Base-by-base conservation (phyloP, 2,113 vertebrate genomes). In the Ifrita kowaldi region DNA sequence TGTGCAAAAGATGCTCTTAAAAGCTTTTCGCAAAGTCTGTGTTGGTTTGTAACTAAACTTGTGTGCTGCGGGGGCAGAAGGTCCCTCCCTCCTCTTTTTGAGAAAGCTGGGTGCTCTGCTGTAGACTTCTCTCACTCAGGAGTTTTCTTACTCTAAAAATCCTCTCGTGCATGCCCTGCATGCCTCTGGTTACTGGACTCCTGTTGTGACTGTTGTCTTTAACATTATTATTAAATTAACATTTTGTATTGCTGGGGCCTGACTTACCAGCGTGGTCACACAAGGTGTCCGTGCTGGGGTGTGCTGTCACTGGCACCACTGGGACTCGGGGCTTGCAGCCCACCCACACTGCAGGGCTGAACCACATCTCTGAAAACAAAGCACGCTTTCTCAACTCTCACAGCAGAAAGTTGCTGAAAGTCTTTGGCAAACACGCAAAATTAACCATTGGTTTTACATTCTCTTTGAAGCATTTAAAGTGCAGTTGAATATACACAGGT, bases 241-340 rank as follows among this genome's bases (percentile, higher is more conserved):
- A 1, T 32, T 59, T 67, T 26, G 14, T 13, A 0, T 9, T 27
- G 28, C 0, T 57, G 55, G 23, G 64, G 62, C 4, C 41, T 21
- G 47, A 6, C 26, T 6, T n/a, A 1, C 5, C 49, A 56, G 57
- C 0, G 0, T 27, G 90, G 46, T 47, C 33, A 5, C 64, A 21
- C 35, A 5, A n/a, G 87, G 47, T 63, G 69, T 32, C 62, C 0
- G 2, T 46, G 77, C 55, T n/a, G 68, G 76, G 57, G 1, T 21
- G 55, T 59, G 69, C 49, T 85, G 47, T 62, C 10, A 2, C 35
- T 78, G 74, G 26, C 46, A 21, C 19, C 46, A 18, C 59, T 20
- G 42, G 63, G 47, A 17, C 22, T 5, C 1, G 0, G 33, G 53
- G 12, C 62, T 55, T 11, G 69, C 39, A 75, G 84, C 70, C 69